phyloP scores from a whole-genome alignment of 2,113 vertebrate species.

The Rhodinocichla rosea region DNA sequence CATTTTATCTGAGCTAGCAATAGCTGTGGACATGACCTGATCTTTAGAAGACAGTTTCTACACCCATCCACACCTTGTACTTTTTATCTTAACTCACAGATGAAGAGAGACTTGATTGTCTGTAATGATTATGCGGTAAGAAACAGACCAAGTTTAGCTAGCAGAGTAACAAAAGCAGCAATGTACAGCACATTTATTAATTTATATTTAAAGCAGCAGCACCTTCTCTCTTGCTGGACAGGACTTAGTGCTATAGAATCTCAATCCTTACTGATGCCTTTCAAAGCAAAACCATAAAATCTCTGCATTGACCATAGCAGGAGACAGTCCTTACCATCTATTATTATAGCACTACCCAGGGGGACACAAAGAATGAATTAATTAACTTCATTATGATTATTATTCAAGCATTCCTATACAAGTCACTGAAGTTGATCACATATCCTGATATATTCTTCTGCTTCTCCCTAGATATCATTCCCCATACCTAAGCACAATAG shows the following conservation, averaged over 20 bases:
- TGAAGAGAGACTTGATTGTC: not conserved
- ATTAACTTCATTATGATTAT: not conserved
- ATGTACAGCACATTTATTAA: not conserved
- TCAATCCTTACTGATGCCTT: not conserved
- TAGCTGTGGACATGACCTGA: not conserved
- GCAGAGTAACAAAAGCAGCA: not conserved
- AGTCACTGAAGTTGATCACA: not conserved
- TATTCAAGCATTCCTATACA: not conserved
- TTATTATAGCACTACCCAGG: not conserved
- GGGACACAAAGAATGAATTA: not conserved
- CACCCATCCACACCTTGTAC: not conserved
- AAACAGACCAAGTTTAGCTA: not conserved
- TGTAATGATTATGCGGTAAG: not conserved
- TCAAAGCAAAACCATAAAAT: not conserved
- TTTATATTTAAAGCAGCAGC: not conserved
- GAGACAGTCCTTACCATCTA: not conserved
- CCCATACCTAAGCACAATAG: not conserved
- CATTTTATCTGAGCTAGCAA: not conserved
- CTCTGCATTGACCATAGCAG: not conserved
- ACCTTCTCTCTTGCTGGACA: not conserved
- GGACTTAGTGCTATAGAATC: not conserved
- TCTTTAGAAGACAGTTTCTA: not conserved
- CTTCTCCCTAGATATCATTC: not conserved
- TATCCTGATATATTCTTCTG: not conserved
- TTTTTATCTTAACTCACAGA: not conserved